phyloP scores from a whole-genome alignment of 2,113 vertebrate genomes.

The Emydocephalus ijimae region DNA sequence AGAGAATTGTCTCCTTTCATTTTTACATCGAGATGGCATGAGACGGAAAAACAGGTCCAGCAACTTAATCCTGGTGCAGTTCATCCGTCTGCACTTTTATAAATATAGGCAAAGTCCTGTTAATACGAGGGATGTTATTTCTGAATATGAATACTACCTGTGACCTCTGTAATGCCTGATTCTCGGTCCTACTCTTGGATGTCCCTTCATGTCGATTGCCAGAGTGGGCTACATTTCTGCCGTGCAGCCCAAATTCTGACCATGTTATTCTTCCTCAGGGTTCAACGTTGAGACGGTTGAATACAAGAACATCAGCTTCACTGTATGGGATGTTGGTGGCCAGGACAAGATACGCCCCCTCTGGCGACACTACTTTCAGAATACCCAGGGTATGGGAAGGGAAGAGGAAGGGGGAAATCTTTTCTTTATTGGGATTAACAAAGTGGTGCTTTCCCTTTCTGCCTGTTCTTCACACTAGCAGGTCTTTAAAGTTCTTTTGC shows the following conservation, averaged over 20 bases:
- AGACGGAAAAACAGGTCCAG: neutral
- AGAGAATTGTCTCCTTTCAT: neutral
- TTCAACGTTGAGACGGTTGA: slow-evolving; percentile 98
- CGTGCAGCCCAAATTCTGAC: neutral
- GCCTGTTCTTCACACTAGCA: neutral
- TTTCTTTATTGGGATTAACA: too few species aligned
- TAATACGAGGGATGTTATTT: neutral
- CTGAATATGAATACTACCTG: neutral
- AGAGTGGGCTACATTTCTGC: neutral
- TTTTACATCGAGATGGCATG: neutral
- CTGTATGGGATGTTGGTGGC: slow-evolving; percentile 97
- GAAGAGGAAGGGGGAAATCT: neutral
- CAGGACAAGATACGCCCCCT: slow-evolving; percentile 98
- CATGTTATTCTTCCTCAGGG: slow-evolving; percentile 67
- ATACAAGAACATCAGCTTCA: slow-evolving; percentile 99
- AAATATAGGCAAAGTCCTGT: neutral
- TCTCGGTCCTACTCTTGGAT: neutral
- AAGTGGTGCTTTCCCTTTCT: neutral
- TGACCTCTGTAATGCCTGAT: neutral
- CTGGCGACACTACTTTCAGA: slow-evolving; percentile 99
- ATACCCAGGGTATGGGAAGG: slow-evolving; percentile 88
- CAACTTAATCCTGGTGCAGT: neutral
- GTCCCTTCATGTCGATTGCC: neutral
- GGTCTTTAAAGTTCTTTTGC: neutral
- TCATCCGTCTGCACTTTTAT: neutral